phyloP scores from a whole-genome alignment of 2,888 invertebrate species.

The Cataglyphis rosenhaueri region DNA sequence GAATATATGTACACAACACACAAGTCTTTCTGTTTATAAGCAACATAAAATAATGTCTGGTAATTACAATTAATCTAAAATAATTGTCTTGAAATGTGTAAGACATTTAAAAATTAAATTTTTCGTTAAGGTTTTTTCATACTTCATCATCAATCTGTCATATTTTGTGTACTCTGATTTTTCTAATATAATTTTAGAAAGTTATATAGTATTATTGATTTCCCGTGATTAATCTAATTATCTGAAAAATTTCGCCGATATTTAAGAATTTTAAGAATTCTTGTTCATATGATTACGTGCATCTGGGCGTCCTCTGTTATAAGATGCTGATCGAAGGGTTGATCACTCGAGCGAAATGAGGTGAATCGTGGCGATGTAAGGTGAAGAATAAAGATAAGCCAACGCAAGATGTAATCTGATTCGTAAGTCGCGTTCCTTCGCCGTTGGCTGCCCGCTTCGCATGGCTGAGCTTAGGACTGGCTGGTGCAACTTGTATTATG shows the following conservation, averaged over 20 bases:
- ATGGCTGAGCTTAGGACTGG: slow-evolving; percentile 82
- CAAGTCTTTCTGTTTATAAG: not conserved
- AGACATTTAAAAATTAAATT: not conserved
- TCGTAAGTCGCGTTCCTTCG: slow-evolving; percentile 84
- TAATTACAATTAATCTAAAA: slow-evolving; percentile 8
- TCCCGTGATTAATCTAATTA: not conserved
- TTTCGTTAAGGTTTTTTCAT: not conserved
- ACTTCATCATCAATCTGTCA: not conserved
- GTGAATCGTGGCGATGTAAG: slow-evolving; percentile 80
- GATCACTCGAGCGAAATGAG: slow-evolving; percentile 81
- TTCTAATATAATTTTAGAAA: slow-evolving; percentile 1
- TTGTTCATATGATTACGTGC: slow-evolving; percentile 5
- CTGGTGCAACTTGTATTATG: slow-evolving; percentile 85
- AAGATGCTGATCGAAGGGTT: slow-evolving; percentile 69
- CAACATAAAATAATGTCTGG: not conserved
- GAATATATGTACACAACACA: too few relatives aligned
- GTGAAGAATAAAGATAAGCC: slow-evolving; percentile 84
- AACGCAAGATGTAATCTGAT: slow-evolving; percentile 85
- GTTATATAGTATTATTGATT: not conserved
- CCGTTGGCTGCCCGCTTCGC: slow-evolving; percentile 82
- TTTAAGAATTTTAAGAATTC: not conserved
- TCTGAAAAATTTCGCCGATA: not conserved
- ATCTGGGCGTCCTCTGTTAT: slow-evolving; percentile 51
- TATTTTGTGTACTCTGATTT: not conserved
- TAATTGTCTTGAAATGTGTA: not conserved